phyloP scores from a whole-genome alignment of 2,888 invertebrate species.

The Drosophila macrospina region DNA sequence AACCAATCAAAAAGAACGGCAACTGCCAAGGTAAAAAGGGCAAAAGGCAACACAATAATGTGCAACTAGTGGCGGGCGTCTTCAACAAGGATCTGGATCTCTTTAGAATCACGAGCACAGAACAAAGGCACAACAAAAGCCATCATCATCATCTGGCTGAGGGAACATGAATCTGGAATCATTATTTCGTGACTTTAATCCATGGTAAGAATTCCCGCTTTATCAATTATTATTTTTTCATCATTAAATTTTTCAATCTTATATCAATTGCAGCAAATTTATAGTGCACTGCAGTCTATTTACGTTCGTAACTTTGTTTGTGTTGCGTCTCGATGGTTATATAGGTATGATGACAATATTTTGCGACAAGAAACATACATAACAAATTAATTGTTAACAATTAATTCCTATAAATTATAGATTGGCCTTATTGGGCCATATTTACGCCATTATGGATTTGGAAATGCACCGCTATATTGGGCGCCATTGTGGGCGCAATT shows the following conservation, averaged over 20 bases:
- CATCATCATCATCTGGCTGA: not conserved
- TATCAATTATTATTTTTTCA: slow-evolving; percentile 44
- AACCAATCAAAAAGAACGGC: not conserved
- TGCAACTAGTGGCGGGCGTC: slow-evolving; percentile 67
- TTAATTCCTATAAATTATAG: slow-evolving; percentile 73
- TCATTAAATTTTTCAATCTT: not conserved
- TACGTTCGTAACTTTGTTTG: slow-evolving; percentile 95
- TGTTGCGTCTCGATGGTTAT: slow-evolving; percentile 94
- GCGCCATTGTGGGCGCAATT: slow-evolving; percentile 96
- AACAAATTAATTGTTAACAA: too few relatives aligned
- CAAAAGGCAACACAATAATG: slow-evolving; percentile 52
- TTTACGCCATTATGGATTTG: slow-evolving; percentile 99
- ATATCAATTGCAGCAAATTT: slow-evolving; percentile 93
- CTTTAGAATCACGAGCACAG: slow-evolving; percentile 14
- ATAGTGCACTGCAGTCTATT: slow-evolving; percentile 97
- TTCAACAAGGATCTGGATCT: slow-evolving; percentile 28
- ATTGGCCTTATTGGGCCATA: slow-evolving; percentile 98
- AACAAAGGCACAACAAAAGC: not conserved
- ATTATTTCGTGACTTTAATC: slow-evolving; percentile 96
- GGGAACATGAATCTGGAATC: slow-evolving; percentile 93
- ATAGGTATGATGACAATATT: slow-evolving; percentile 85
- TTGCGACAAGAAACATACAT: too few relatives aligned
- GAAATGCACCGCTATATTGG: slow-evolving; percentile 95
- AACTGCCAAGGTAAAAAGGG: not conserved
- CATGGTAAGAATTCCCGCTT: slow-evolving; percentile 88